Conservation (phyloP, 2,797 vertebrate species). For the Saguinus oedipus region DNA sequence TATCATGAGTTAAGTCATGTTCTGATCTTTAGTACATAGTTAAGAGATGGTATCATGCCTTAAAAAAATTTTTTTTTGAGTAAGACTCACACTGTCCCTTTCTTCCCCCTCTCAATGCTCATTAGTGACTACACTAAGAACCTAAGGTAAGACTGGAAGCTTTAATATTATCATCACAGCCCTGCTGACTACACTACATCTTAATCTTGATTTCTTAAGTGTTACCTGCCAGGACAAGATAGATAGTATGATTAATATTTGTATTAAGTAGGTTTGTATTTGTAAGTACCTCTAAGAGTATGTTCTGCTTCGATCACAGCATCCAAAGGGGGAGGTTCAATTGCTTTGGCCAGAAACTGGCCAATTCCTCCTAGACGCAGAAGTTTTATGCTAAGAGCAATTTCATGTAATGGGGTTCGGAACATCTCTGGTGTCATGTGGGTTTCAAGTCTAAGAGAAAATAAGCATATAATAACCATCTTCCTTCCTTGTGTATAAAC, state of each 20-base stretch:
- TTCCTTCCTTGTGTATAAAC: neutral
- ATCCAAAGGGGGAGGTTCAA: conserved; percentile 95
- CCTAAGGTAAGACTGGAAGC: neutral
- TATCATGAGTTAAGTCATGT: neutral
- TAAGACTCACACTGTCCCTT: neutral
- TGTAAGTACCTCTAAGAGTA: conserved; percentile 90
- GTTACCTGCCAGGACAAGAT: neutral
- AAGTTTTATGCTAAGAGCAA: conserved; percentile 96
- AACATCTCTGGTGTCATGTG: conserved; percentile 98
- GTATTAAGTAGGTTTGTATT: neutral
- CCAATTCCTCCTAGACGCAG: conserved; percentile 93
- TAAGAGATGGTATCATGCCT: neutral
- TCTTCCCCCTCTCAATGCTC: neutral
- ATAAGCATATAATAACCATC: neutral
- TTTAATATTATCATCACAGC: neutral
- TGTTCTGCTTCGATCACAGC: conserved; percentile 97
- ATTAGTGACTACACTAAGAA: neutral
- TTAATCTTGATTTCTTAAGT: neutral
- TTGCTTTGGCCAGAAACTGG: conserved; percentile 95
- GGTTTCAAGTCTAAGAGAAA: conserved; percentile 89
- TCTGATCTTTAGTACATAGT: neutral
- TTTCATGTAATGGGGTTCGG: conserved; percentile 94
- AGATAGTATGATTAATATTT: neutral
- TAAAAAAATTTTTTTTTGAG: neutral
- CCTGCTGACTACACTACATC: neutral